phyloP scores from a whole-genome alignment of 64 coral and sea anemone genomes.

The Dendronephthya gigantea region DNA sequence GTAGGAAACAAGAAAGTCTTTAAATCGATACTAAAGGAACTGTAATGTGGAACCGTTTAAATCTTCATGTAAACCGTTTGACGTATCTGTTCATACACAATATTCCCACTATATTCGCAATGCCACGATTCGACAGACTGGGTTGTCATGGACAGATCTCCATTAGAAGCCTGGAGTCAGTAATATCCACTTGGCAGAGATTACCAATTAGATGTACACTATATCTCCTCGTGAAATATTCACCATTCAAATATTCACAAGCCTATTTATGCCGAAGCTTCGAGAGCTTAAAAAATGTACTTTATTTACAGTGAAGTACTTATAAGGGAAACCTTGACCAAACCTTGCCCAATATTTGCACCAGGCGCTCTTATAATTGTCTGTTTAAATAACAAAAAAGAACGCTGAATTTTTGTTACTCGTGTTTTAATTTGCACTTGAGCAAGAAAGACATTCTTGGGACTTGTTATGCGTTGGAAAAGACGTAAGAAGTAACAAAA shows the following conservation, averaged over 20 bases:
- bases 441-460: background rate
- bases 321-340: background rate
- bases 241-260: background rate
- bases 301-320: background rate
- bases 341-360: background rate
- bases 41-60: background rate
- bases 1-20: background rate
- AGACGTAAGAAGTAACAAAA: background rate
- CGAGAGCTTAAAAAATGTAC: background rate
- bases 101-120: background rate
- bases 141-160: background rate
- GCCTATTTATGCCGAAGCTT: background rate
- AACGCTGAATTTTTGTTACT: background rate
- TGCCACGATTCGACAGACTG: background rate
- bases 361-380: background rate
- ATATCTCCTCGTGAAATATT: no score
- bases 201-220: no score
- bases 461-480: background rate
- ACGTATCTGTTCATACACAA: no score
- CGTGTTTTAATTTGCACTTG: background rate
- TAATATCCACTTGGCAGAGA: no score
- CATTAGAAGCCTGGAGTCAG: no score
- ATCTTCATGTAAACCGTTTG: background rate
- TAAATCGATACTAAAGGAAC: background rate
- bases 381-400: no score